These are phyloP conservation scores for Eulemur albifrons DNA, from an alignment of 2,797 vertebrate species.

Conservation along the genomic window DNA sequence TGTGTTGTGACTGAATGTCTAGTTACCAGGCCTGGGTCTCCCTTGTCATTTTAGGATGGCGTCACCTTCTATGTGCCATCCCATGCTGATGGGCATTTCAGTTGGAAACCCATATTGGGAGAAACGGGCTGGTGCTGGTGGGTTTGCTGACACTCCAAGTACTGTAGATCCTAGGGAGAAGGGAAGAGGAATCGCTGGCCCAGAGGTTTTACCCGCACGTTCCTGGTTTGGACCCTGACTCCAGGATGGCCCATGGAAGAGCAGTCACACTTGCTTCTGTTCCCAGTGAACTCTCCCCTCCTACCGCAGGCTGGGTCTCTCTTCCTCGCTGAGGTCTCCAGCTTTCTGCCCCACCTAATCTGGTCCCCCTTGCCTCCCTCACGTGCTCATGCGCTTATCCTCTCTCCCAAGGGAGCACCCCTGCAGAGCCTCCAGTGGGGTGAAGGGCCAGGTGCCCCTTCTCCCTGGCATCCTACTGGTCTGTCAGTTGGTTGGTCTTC, in stretches of 20 bases:
- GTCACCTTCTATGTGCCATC: neutral
- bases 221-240: neutral
- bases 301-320: neutral
- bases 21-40: neutral
- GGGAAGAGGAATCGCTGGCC: neutral
- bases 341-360: neutral
- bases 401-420: neutral
- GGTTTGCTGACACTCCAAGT: fast-evolving
- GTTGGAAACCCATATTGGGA: neutral
- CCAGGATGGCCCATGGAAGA: neutral
- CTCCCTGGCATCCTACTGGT: neutral
- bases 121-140: fast-evolving
- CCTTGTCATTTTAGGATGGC: fast-evolving
- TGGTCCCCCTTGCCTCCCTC: neutral
- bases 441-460: neutral
- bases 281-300: neutral
- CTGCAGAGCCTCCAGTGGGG: neutral
- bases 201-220: fast-evolving
- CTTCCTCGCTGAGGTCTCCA: neutral
- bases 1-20: neutral
- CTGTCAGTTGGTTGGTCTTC: neutral
- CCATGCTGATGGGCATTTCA: neutral
- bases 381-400: fast-evolving
- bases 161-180: fast-evolving
- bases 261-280: neutral